phyloP scores from a whole-genome alignment of 2,797 vertebrate species.

The Pseudotriccus pelzelni region DNA sequence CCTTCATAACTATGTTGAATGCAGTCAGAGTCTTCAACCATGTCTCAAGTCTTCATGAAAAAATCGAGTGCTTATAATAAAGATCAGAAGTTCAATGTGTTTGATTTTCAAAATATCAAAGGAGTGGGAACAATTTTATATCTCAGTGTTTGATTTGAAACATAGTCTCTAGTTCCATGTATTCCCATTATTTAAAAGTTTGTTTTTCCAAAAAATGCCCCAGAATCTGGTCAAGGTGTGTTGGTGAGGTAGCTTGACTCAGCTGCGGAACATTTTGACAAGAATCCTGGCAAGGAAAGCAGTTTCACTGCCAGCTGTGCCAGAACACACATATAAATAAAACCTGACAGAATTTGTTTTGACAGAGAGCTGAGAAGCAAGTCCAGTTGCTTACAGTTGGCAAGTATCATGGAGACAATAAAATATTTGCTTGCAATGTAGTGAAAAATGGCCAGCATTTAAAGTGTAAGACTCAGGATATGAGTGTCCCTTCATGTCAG shows the following conservation, averaged over 20 bases:
- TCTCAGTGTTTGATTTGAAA: not conserved
- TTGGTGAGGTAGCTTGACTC: not conserved
- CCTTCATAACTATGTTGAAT: not conserved
- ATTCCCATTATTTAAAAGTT: not conserved
- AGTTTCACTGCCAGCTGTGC: not conserved
- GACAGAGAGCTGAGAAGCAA: not conserved
- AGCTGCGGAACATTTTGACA: not conserved
- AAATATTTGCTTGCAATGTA: not conserved
- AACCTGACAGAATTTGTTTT: constrained; percentile 33
- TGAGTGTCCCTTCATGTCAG: not conserved
- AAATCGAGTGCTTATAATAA: not conserved
- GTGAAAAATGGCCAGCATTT: not conserved
- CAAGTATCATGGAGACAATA: not conserved
- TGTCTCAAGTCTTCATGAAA: not conserved
- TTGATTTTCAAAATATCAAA: not conserved
- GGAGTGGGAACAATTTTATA: not conserved
- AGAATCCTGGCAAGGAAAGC: not conserved
- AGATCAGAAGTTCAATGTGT: not conserved
- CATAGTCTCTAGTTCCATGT: not conserved
- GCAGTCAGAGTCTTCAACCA: not conserved
- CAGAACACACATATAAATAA: constrained; percentile 18
- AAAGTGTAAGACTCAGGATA: not conserved
- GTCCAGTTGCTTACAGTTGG: not conserved
- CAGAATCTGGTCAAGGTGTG: not conserved
- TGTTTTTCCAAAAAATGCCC: not conserved